Percentiles rank a stretch among this genome's conserved stretches.
Evolutionary conservation across 2,113 vertebrate species (phyloP).

Genomic region (Pelvicachromis taeniatus): DNA sequence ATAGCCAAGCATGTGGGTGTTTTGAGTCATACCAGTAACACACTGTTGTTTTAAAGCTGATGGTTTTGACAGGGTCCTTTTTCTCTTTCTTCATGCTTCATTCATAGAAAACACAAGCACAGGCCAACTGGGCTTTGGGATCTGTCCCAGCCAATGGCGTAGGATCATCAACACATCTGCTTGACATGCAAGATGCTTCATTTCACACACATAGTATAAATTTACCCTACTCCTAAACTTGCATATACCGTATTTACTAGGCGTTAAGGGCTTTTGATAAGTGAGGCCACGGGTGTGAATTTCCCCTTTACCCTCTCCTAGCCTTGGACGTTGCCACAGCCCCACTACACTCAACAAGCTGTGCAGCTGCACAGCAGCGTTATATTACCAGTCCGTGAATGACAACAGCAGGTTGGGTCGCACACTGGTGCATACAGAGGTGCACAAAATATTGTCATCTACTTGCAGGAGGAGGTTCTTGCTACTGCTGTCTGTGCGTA

Average conservation of each 20-base stretch:
- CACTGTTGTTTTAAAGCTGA: constrained; percentile 4
- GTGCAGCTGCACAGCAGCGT: constrained; percentile 69
- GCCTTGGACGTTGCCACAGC: constrained; percentile 51
- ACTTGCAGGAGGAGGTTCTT: constrained; percentile 7
- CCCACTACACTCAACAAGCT: constrained; percentile 44
- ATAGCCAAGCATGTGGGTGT: constrained; percentile 29
- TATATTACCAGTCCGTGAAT: constrained; percentile 72
- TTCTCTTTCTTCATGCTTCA: not conserved
- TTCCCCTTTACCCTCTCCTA: constrained; percentile 5
- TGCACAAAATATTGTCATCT: constrained; percentile 44
- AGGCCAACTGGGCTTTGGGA: constrained; percentile 9
- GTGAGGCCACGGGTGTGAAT: constrained; percentile 37
- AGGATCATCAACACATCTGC: not conserved
- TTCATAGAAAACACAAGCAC: constrained; percentile 29
- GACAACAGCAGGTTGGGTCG: constrained; percentile 74
- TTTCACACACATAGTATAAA: not conserved
- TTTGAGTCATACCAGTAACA: constrained; percentile 29
- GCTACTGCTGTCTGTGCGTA: not conserved
- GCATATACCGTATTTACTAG: constrained; percentile 9
- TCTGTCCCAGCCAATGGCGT: not conserved
- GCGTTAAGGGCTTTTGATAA: constrained; percentile 24
- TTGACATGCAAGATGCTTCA: not conserved
- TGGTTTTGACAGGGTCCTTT: constrained; percentile 29
- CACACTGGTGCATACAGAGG: constrained; percentile 52
- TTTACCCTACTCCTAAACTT: constrained; percentile 5